Conservation (phyloP, 2,113 vertebrate species). For the Clupea harengus region DNA sequence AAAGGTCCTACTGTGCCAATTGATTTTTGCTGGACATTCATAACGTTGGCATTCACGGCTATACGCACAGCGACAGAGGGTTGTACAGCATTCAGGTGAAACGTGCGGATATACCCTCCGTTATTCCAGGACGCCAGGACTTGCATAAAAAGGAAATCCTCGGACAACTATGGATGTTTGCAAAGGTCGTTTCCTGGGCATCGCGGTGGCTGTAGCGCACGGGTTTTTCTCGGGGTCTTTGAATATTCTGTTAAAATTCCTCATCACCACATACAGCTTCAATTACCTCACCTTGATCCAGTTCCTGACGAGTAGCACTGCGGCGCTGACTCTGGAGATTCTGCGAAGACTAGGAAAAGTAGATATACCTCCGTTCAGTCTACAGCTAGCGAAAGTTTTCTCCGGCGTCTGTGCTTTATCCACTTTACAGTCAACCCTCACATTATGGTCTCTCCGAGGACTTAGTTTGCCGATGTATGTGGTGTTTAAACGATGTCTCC, state of each 20-base stretch:
- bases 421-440: constrained; percentile 92
- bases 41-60: constrained; percentile 31
- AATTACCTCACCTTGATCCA: constrained; percentile 90
- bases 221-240: constrained; percentile 91
- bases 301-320: constrained; percentile 84
- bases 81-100: constrained; percentile 22
- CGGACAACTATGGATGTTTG: constrained; percentile 65
- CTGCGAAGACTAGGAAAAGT: constrained; percentile 81
- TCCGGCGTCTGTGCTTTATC: constrained; percentile 82
- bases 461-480: constrained; percentile 98
- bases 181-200: constrained; percentile 77
- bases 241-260: constrained; percentile 93
- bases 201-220: constrained; percentile 91
- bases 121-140: constrained; percentile 17
- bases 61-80: constrained; percentile 24
- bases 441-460: constrained; percentile 89
- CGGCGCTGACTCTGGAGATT: constrained; percentile 83
- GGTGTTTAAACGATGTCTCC: constrained; percentile 95
- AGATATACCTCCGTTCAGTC: constrained; percentile 81
- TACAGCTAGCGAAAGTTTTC: constrained; percentile 84
- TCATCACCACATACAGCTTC: constrained; percentile 86
- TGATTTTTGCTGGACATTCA: constrained; percentile 20
- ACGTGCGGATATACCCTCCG: neutral
- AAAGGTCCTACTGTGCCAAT: constrained; percentile 34
- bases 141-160: constrained; percentile 13